Evolutionary conservation across 2,888 invertebrate species (phyloP).

Genomic region (Muscina levida): DNA sequence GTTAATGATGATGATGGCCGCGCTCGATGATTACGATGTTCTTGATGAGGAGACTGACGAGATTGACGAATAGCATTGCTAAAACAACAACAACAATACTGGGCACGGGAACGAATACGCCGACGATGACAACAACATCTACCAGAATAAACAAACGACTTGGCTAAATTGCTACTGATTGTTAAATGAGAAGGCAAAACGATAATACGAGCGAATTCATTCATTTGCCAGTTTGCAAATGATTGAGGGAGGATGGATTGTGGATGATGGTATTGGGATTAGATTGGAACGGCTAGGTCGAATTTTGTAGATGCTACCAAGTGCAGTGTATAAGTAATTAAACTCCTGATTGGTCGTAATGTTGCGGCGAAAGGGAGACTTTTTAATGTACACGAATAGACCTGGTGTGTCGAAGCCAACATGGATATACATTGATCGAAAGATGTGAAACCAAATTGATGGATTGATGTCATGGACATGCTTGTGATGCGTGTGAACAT

Average conservation of each 20-base stretch:
- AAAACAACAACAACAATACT: constrained; percentile 17
- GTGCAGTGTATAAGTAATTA: no score
- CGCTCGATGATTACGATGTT: constrained; percentile 42
- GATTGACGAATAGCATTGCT: background rate
- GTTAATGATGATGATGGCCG: constrained; percentile 20
- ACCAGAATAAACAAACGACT: constrained; percentile 52
- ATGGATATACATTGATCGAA: no score
- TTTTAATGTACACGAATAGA: no score
- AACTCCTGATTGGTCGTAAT: no score
- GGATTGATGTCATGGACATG: no score
- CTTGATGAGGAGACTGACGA: constrained; percentile 34
- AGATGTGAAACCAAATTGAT: no score
- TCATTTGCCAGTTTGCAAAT: background rate
- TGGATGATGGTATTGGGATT: no score
- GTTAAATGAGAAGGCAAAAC: constrained; percentile 60
- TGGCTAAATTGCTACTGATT: constrained; percentile 59
- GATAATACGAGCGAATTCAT: constrained; percentile 41
- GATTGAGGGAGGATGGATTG: background rate
- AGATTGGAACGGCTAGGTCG: no score
- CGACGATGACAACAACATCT: constrained; percentile 1
- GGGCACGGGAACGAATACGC: background rate
- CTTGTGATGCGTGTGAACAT: no score
- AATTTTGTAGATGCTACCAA: no score
- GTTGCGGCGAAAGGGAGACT: no score
- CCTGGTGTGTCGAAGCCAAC: no score